Evolutionary conservation across 64 coral and sea anemone genomes (phyloP).

Genomic region (Hydrozoanthus tunicans): DNA sequence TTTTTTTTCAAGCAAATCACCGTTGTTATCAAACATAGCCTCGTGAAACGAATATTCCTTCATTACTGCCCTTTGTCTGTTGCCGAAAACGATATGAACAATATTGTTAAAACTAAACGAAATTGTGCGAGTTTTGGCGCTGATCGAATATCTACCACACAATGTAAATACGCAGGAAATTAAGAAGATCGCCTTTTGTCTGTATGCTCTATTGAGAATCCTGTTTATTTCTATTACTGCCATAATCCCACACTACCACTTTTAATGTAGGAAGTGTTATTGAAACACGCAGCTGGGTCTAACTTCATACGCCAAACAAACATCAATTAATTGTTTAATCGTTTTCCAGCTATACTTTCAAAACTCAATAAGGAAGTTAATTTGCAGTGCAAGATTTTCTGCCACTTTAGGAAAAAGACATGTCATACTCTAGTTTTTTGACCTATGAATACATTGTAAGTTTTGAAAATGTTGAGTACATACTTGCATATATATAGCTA

Average conservation of each 20-base stretch:
- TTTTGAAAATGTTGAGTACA: too few species aligned
- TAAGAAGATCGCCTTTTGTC: slow-evolving; percentile 1
- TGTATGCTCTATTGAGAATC: slow-evolving; percentile 2
- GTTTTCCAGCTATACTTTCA: background rate
- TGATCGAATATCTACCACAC: background rate
- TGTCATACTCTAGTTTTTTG: too few species aligned
- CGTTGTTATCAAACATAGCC: slow-evolving; percentile 3
- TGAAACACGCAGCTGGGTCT: background rate
- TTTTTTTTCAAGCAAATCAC: background rate
- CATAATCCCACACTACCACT: slow-evolving; percentile 1
- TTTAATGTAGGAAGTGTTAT: background rate
- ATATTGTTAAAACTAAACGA: slow-evolving; percentile 30
- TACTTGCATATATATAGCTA: too few species aligned
- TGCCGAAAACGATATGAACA: slow-evolving; percentile 12
- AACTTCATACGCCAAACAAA: slow-evolving; percentile 1
- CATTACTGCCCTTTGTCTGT: slow-evolving; percentile 23
- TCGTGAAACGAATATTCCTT: slow-evolving; percentile 1
- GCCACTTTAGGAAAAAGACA: too few species aligned
- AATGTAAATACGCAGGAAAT: slow-evolving; percentile 5
- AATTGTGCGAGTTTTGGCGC: background rate
- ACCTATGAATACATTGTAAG: too few species aligned
- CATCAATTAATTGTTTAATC: slow-evolving; percentile 15
- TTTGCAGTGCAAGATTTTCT: too few species aligned
- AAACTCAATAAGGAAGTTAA: background rate
- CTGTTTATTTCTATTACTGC: slow-evolving; percentile 16